Percentiles rank a stretch among this genome's conserved stretches.
phyloP scores from a whole-genome alignment of 2,888 invertebrate genomes.

The Drosophila kambysellisi region DNA sequence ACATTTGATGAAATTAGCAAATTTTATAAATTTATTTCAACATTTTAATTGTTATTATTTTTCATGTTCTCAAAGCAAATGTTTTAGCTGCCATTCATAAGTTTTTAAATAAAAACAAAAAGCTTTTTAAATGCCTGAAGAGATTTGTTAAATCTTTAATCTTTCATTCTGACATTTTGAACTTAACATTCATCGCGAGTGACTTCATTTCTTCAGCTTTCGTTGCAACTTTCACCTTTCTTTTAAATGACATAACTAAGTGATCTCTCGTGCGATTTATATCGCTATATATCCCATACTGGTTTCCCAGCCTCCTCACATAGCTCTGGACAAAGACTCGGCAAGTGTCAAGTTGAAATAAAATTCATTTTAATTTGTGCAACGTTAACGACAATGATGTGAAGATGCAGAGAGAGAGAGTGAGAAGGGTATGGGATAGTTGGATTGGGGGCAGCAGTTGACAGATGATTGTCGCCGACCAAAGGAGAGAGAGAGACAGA shows the following conservation, averaged over 20 bases:
- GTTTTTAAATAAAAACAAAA: not conserved
- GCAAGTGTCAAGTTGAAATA: conserved; percentile 60
- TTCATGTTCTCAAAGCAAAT: not conserved
- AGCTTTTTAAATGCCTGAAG: not conserved
- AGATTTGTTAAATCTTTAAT: not conserved
- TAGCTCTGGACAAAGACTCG: conserved; percentile 7
- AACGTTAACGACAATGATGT: conserved; percentile 30
- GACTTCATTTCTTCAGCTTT: conserved; percentile 22
- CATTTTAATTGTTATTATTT: not conserved
- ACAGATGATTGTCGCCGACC: conserved; percentile 16
- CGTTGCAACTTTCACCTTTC: conserved; percentile 32
- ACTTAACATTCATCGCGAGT: not conserved
- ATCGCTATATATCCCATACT: conserved; percentile 4
- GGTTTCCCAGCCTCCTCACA: conserved; percentile 13
- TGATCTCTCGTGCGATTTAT: conserved; percentile 19
- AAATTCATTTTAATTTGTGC: conserved; percentile 71
- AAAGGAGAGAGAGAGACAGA: not conserved
- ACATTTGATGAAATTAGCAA: not conserved
- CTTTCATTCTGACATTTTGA: not conserved
- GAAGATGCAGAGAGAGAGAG: not conserved
- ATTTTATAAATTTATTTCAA: not conserved
- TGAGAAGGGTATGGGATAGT: not conserved
- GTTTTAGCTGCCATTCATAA: not conserved
- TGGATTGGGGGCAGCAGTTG: conserved; percentile 8
- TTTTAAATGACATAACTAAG: conserved; percentile 41